Evolutionary conservation across 2,113 vertebrate genomes (phyloP), one percentile per base, ranked within the genome.

Genomic region (Aldabrachelys gigantea): DNA sequence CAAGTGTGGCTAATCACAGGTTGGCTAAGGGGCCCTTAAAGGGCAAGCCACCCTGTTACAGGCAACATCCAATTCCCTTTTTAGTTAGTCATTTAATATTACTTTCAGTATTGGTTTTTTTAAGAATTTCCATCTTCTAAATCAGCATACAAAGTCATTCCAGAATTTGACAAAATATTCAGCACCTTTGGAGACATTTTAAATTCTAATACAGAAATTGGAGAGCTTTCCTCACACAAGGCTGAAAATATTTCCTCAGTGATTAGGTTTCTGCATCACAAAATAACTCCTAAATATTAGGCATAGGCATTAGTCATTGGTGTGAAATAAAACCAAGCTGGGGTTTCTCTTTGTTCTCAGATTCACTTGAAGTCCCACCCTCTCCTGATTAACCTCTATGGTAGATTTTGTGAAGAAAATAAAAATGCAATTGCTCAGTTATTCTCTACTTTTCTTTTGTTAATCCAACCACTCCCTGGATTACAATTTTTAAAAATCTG

Each of bases 401-500:
- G 56, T 92, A 38, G 6, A 83, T 24, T 87, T 53, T 49, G n/a
- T 10, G 50, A 7, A 92, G 12, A 31, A 75, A 89, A 86, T 69
- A 52, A 91, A 90, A 95, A 62, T 35, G 75, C 16, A 84, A 5
- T n/a, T 91, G 54, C 72, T 92, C 85, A 54, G 82, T 38, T 78
- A 86, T 8, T 89, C 80, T 86, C 84, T 87, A 11, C 16, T 84
- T 96, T 95, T 94, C 6, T 81, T 88, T 86, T 85, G n/a, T 35
- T n/a, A 85, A 90, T 89, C 52, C 72, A 89, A 41, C 19, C 52
- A 5, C 21, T 21, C 72, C 86, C 82, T 90, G 50, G 90, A 95
- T 94, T 91, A 84, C 76, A 89, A 91, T 89, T 96, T 54, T 84
- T 95, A 82, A 62, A 24, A 69, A 69, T 69, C 17, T 91, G 93